phyloP scores from a whole-genome alignment of 2,888 invertebrate genomes.

The Timandra comae region DNA sequence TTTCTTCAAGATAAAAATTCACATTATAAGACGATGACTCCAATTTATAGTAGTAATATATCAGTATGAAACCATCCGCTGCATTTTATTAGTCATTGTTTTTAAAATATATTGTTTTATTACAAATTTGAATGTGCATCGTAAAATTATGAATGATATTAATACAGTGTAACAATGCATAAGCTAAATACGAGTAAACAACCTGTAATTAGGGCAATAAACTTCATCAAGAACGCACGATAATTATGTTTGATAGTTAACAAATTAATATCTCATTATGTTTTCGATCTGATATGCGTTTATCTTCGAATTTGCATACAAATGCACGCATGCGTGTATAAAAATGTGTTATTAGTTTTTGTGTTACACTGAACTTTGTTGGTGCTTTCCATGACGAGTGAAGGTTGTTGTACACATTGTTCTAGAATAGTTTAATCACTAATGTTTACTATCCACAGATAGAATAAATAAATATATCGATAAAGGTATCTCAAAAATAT shows the following conservation, averaged over 20 bases:
- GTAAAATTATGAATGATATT: constrained; percentile 34
- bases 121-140: constrained; percentile 25
- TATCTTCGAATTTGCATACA: constrained; percentile 48
- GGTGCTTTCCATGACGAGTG: constrained; percentile 22
- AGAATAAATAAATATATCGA: too few species aligned
- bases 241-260: constrained; percentile 54
- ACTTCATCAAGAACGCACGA: constrained; percentile 64
- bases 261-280: constrained; percentile 55
- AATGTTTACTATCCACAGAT: too few species aligned
- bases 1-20: too few species aligned
- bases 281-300: constrained; percentile 45
- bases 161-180: constrained; percentile 39
- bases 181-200: constrained; percentile 50
- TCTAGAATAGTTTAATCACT: too few species aligned
- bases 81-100: constrained; percentile 16
- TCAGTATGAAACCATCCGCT: constrained; percentile 3
- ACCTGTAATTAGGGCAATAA: constrained; percentile 67
- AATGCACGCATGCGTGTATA: constrained; percentile 33
- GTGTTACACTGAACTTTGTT: constrained; percentile 23
- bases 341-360: constrained; percentile 24
- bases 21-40: too few species aligned
- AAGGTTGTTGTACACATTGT: too few species aligned
- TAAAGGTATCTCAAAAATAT: too few species aligned
- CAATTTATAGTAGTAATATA: background rate
- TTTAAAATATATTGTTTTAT: constrained; percentile 19